phyloP scores from a whole-genome alignment of 2,888 invertebrate genomes.

The Amphipyra berbera region DNA sequence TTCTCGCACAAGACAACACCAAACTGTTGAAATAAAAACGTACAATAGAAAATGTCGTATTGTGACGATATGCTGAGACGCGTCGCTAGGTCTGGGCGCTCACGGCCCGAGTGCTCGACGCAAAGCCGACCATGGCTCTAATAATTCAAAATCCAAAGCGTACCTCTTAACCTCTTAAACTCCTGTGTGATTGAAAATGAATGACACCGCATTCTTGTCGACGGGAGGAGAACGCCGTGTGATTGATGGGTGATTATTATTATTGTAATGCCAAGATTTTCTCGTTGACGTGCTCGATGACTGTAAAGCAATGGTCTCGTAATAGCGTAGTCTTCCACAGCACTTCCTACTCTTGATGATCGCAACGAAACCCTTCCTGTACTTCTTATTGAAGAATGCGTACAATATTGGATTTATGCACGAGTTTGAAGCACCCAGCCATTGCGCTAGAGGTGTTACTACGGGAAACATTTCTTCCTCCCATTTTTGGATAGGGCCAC shows the following conservation, averaged over 20 bases:
- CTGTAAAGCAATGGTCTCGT: constrained; percentile 96
- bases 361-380: constrained; percentile 96
- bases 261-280: constrained; percentile 95
- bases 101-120: constrained; percentile 55
- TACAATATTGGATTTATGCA: constrained; percentile 98
- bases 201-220: constrained; percentile 87
- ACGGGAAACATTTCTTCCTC: constrained; percentile 95
- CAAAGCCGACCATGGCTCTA: constrained; percentile 66
- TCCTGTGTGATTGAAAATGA: constrained; percentile 93
- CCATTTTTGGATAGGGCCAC: constrained; percentile 93
- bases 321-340: constrained; percentile 95
- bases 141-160: constrained; percentile 63
- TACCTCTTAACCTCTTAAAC: constrained; percentile 84
- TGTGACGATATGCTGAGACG: constrained; percentile 79
- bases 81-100: constrained; percentile 56
- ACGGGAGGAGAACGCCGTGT: constrained; percentile 88
- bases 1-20: constrained; percentile 80
- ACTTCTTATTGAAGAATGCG: constrained; percentile 98
- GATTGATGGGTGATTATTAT: constrained; percentile 91
- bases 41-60: constrained; percentile 73
- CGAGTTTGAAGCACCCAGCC: constrained; percentile 98
- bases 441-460: constrained; percentile 96
- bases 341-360: constrained; percentile 96
- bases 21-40: constrained; percentile 79
- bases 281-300: constrained; percentile 96